phyloP scores from a whole-genome alignment of 2,888 invertebrate species.

The Isoperla grammatica region DNA sequence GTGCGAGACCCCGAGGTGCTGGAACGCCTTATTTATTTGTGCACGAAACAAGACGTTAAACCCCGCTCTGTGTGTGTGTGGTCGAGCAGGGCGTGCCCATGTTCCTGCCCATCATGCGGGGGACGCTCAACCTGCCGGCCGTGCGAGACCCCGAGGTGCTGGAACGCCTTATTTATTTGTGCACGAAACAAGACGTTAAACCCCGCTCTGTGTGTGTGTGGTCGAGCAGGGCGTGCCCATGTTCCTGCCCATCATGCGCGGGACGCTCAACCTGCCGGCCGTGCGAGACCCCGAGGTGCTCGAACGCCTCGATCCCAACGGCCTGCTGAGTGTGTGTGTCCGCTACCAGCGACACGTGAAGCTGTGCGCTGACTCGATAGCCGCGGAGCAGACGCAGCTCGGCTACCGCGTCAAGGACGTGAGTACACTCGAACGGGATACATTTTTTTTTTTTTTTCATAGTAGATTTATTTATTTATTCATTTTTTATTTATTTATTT shows the following conservation, averaged over 20 bases:
- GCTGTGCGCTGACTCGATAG: constrained; percentile 73
- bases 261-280: constrained; percentile 77
- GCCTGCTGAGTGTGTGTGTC: constrained; percentile 66
- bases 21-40: too few relatives aligned
- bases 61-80: too few relatives aligned
- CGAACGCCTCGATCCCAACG: constrained; percentile 65
- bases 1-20: constrained; percentile 82
- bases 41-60: too few relatives aligned
- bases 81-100: too few relatives aligned
- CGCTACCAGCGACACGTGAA: constrained; percentile 81
- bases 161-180: too few relatives aligned
- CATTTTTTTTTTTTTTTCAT: constrained; percentile 4
- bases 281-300: constrained; percentile 82
- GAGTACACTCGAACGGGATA: constrained; percentile 33
- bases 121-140: constrained; percentile 77
- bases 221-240: constrained; percentile 74
- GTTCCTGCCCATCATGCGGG: constrained; percentile 84
- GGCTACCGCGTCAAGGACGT: constrained; percentile 74
- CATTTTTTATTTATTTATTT: too few relatives aligned
- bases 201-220: too few relatives aligned
- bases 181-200: too few relatives aligned
- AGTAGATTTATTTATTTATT: too few relatives aligned
- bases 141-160: constrained; percentile 82
- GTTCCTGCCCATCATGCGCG: constrained; percentile 88
- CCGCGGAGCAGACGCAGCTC: constrained; percentile 70